phyloP scores from a whole-genome alignment of 1,140 invertebrate genomes.

The Ditylenchus dipsaci region DNA sequence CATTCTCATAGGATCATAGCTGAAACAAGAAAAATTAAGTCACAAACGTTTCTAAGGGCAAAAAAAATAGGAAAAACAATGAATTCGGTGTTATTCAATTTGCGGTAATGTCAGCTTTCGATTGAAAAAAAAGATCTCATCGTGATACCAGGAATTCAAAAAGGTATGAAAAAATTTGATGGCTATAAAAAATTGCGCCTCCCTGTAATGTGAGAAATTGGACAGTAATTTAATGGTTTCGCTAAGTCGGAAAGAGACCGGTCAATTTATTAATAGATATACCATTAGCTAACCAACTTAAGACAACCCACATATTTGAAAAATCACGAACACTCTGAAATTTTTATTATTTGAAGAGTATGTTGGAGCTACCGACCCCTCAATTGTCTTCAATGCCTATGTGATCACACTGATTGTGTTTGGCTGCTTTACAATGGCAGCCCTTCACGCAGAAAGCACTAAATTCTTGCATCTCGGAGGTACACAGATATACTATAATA shows the following conservation, averaged over 20 bases:
- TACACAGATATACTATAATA: constrained; percentile 57
- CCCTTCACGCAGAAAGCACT: constrained; percentile 76
- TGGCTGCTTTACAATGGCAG: constrained; percentile 78
- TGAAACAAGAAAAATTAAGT: too few relatives aligned
- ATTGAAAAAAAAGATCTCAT: too few relatives aligned
- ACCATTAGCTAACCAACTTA: not conserved
- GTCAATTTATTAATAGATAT: not conserved
- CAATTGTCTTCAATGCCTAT: constrained; percentile 80
- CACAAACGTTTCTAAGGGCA: too few relatives aligned
- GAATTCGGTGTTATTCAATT: too few relatives aligned
- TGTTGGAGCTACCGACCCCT: constrained; percentile 64
- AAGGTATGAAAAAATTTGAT: too few relatives aligned
- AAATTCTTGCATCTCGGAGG: constrained; percentile 74
- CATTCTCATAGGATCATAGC: too few relatives aligned
- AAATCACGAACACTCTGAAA: not conserved
- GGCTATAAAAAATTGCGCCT: too few relatives aligned
- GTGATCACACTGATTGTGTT: constrained; percentile 81
- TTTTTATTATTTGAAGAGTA: constrained; percentile 32
- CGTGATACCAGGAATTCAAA: too few relatives aligned
- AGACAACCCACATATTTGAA: not conserved
- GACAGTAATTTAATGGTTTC: too few relatives aligned
- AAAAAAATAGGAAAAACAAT: too few relatives aligned
- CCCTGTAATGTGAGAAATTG: too few relatives aligned
- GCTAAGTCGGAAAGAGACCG: not conserved
- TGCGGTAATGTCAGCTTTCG: too few relatives aligned